Conservation (phyloP, 1,140 invertebrate species). For the Temnothorax curvispinosus region DNA sequence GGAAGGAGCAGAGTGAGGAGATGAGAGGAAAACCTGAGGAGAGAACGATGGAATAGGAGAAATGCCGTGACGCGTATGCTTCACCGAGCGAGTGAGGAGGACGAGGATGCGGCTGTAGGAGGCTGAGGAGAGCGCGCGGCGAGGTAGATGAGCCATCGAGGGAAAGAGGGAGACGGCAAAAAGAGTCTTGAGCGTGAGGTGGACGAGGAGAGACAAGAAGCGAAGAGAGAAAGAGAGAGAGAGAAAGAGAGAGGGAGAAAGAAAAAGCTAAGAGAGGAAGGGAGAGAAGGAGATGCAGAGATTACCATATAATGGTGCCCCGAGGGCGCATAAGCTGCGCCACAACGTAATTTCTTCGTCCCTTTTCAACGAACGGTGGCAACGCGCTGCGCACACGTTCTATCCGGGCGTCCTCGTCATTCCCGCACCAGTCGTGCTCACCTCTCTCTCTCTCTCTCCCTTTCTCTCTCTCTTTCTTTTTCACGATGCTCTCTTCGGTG, state of each 20-base stretch:
- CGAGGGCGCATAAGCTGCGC: slow-evolving; percentile 81
- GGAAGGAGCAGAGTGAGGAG: slow-evolving; percentile 23
- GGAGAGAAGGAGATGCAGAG: slow-evolving; percentile 80
- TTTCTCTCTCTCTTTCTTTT: slow-evolving; percentile 26
- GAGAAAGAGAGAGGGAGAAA: background rate
- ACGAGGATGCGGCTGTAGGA: slow-evolving; percentile 39
- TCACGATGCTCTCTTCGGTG: slow-evolving; percentile 6
- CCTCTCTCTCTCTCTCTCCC: slow-evolving; percentile 25
- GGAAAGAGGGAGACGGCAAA: slow-evolving; percentile 46
- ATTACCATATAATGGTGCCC: slow-evolving; percentile 85
- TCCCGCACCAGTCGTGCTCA: slow-evolving; percentile 21
- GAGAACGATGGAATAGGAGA: slow-evolving; percentile 68
- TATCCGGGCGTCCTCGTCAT: slow-evolving; percentile 37
- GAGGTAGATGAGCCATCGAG: slow-evolving; percentile 28
- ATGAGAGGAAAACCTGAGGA: slow-evolving; percentile 42
- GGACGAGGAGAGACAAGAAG: slow-evolving; percentile 17
- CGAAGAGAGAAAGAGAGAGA: background rate
- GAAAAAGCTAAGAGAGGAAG: slow-evolving; percentile 61
- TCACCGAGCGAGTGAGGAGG: slow-evolving; percentile 52
- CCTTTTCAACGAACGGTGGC: slow-evolving; percentile 81
- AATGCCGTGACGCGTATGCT: slow-evolving; percentile 70
- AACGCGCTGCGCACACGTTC: slow-evolving; percentile 70
- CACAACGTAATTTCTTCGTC: slow-evolving; percentile 82
- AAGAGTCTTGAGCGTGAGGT: slow-evolving; percentile 34
- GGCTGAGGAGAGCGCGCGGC: slow-evolving; percentile 42